These are phyloP conservation scores for Lytechinus variegatus DNA, from an alignment of 35 echinoderm and acorn worm species.

Conservation along the genomic window DNA sequence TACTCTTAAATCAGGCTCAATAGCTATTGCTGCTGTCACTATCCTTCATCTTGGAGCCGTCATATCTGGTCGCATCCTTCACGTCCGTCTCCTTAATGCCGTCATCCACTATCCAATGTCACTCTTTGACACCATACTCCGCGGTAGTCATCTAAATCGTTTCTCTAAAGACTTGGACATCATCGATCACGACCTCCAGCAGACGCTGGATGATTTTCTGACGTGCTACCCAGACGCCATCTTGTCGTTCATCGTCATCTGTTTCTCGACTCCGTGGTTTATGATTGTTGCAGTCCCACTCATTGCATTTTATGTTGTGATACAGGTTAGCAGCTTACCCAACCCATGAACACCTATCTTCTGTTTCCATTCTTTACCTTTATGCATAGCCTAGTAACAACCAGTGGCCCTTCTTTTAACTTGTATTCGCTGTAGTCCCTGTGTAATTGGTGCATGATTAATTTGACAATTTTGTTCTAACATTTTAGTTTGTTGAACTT, in stretches of 20 bases:
- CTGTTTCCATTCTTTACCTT: background rate
- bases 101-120: slow-evolving; percentile 72
- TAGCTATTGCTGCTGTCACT: slow-evolving; percentile 19
- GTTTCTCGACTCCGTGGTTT: slow-evolving; percentile 34
- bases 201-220: slow-evolving; percentile 21
- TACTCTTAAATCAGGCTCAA: background rate
- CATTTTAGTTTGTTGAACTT: background rate
- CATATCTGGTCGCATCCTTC: slow-evolving; percentile 52
- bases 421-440: background rate
- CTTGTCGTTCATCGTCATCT: slow-evolving; percentile 28
- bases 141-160: slow-evolving; percentile 76
- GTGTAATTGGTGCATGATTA: background rate
- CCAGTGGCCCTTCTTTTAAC: background rate
- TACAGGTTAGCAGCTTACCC: slow-evolving; percentile 16
- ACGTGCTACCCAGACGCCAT: background rate
- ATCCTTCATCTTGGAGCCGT: slow-evolving; percentile 50
- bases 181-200: background rate
- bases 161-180: slow-evolving; percentile 78
- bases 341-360: background rate
- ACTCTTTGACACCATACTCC: slow-evolving; percentile 71
- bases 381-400: background rate
- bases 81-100: slow-evolving; percentile 53
- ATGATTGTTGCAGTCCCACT: slow-evolving; percentile 19
- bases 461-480: background rate
- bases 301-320: background rate